Evolutionary conservation across 2,113 vertebrate genomes (phyloP), one percentile per base, ranked within the genome.

Genomic region (Corythornis madagascariensis): DNA sequence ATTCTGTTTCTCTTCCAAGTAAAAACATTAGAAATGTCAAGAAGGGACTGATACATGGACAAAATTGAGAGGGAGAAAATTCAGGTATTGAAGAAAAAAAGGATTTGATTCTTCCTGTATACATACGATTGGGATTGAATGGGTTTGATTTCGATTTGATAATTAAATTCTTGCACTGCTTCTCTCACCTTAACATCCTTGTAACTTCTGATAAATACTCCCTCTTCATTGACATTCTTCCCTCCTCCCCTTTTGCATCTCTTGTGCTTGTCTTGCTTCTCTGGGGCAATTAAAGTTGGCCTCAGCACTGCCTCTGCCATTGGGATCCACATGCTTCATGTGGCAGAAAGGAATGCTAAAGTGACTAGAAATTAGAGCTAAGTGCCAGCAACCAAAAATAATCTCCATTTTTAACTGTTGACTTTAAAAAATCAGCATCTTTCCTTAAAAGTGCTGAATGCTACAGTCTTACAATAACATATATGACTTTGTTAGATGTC

Each of bases 331-430:
- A 59, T 75, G 77, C 81, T 67, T 33, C 0, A 0, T 11, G 66
- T 60, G 66, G 35, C 56, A 75, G 78, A 69, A 61, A 17, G 59
- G 40, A 63, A 61, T 64, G 50, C 55, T 79, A 1, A 78, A 89
- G 35, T 43, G 53, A 69, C 56, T 16, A 52, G 77, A 64, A 72
- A 70, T 57, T 8, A 48, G 47, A 71, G 74, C 79, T 55, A 20
- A 84, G 82, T 82, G 87, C 74, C 71, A 91, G 59, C 64, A 89
- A 28, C 75, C 78, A 91, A 89, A 95, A 94, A 80, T 91, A 94
- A 70, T 33, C 72, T 75, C 25, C 40, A 29, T 21, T 83, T 84
- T 87, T 91, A 89, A 66, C 71, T 73, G 55, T 50, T 85, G 71
- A 50, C 76, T 92, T 92, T 43, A 56, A 71, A 90, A 90, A 80